These are phyloP conservation scores for Campylorhamphus procurvoides DNA, from an alignment of 2,113 vertebrate species.

Conservation along the genomic window DNA sequence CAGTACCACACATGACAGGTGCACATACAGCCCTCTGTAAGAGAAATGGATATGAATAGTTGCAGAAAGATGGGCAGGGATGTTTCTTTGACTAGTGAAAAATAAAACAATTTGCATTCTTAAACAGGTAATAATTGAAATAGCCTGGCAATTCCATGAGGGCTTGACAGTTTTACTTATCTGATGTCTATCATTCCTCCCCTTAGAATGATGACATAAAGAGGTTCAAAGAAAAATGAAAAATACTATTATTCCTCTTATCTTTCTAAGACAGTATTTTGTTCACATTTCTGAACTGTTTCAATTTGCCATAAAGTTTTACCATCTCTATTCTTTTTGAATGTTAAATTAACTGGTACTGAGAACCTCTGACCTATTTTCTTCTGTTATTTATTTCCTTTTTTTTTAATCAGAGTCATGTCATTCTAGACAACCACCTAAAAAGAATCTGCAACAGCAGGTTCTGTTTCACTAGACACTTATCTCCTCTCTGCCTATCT, in stretches of 20 bases:
- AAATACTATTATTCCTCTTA: neutral
- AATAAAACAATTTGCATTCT: neutral
- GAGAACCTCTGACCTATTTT: neutral
- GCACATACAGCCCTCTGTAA: neutral
- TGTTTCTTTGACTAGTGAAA: neutral
- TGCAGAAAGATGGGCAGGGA: neutral
- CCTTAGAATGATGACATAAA: neutral
- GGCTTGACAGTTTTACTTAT: fast-evolving
- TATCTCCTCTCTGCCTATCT: neutral
- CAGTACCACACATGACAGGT: fast-evolving
- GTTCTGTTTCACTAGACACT: neutral
- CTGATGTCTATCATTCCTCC: neutral
- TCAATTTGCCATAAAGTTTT: conserved; percentile 17
- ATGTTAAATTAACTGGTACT: conserved; percentile 57
- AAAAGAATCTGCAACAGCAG: neutral
- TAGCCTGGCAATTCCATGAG: neutral
- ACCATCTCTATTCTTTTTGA: conserved; percentile 1
- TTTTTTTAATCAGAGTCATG: neutral
- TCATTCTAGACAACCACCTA: neutral
- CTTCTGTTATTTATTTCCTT: neutral
- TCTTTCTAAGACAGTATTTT: neutral
- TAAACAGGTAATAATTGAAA: neutral
- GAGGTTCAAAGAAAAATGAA: neutral
- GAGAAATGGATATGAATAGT: neutral
- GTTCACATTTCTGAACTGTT: conserved; percentile 28